Conservation (phyloP, 2,113 vertebrate genomes). For the Barnardius zonarius region DNA sequence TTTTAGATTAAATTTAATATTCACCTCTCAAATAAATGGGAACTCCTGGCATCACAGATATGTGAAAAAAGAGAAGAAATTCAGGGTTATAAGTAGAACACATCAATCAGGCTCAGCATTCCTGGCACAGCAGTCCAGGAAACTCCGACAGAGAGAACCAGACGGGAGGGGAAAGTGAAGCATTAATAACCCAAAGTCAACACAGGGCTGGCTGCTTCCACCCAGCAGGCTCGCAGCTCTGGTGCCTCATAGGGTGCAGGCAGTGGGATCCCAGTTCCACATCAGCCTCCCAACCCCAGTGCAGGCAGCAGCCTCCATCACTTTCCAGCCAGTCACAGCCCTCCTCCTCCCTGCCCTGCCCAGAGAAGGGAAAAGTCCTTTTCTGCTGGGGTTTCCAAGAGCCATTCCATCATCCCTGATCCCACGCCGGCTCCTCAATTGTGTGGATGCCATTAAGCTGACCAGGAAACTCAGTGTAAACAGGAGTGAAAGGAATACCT, state of each 20-base stretch:
- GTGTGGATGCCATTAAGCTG: background rate
- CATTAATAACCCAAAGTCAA: background rate
- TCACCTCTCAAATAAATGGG: background rate
- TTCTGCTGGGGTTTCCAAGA: background rate
- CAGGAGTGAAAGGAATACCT: background rate
- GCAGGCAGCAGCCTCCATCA: background rate
- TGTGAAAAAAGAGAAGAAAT: background rate
- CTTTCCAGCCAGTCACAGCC: background rate
- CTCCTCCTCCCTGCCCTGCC: background rate
- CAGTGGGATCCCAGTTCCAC: background rate
- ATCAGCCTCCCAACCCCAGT: background rate
- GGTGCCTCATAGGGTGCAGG: background rate
- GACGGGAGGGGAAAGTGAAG: background rate
- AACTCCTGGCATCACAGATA: background rate
- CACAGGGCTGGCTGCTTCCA: background rate
- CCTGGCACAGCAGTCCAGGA: background rate
- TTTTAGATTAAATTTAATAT: background rate
- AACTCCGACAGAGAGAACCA: conserved; percentile 3
- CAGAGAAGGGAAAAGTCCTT: background rate
- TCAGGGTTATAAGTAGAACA: background rate
- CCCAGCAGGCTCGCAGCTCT: fast-evolving
- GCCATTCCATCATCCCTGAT: background rate
- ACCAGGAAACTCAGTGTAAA: background rate
- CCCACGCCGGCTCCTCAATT: fast-evolving
- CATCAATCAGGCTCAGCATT: background rate